phyloP scores from a whole-genome alignment of 2,888 invertebrate species.

The Philopedon plagiatum region DNA sequence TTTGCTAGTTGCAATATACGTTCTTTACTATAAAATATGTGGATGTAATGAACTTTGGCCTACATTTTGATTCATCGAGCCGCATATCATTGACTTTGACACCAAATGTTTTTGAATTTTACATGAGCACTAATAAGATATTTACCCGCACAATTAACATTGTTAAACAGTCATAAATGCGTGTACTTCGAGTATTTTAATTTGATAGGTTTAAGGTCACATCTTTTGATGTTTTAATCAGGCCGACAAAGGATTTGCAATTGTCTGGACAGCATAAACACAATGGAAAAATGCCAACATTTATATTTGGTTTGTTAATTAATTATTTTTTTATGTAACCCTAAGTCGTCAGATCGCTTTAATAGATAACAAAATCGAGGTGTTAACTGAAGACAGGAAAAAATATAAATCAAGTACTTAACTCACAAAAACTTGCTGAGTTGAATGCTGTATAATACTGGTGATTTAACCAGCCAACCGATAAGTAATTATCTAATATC shows the following conservation, averaged over 20 bases:
- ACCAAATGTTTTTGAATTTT: conserved; percentile 24
- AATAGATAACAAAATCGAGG: not conserved
- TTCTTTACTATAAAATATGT: not conserved
- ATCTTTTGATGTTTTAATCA: conserved; percentile 14
- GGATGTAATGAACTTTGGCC: conserved; percentile 19
- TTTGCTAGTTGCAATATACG: not conserved
- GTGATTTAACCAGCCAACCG: no score
- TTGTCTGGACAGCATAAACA: not conserved
- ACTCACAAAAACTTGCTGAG: no score
- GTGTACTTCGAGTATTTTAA: conserved; percentile 13
- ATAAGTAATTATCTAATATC: no score
- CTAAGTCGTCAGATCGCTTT: not conserved
- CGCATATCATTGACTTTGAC: conserved; percentile 33
- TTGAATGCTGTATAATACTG: no score
- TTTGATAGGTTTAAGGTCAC: conserved; percentile 21
- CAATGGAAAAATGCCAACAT: not conserved
- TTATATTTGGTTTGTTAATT: not conserved
- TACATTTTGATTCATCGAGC: conserved; percentile 25
- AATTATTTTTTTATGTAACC: not conserved
- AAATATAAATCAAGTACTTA: no score
- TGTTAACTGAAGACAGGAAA: no score
- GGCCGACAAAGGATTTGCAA: conserved; percentile 9
- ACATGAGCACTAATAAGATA: conserved; percentile 25
- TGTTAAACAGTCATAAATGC: conserved; percentile 28
- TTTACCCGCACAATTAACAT: conserved; percentile 22